Conservation (phyloP, 2,888 invertebrate genomes). For the Ischnus inquisitorius region DNA sequence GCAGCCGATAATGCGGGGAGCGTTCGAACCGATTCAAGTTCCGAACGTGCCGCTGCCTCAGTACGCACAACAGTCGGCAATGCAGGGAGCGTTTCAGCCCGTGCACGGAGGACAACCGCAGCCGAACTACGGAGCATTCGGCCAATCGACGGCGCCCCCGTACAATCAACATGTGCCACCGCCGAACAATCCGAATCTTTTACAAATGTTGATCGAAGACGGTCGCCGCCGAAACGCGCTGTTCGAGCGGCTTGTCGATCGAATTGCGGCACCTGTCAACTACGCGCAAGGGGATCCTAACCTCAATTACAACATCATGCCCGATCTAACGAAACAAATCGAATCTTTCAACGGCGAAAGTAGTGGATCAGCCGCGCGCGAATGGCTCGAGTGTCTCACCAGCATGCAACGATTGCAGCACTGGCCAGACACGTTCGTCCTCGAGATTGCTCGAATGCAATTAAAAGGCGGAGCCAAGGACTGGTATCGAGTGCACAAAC, state of each 20-base stretch:
- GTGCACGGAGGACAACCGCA: not conserved
- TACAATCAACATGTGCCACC: not conserved
- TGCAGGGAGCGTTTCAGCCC: not conserved
- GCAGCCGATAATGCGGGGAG: not conserved
- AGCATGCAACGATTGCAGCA: constrained; percentile 13
- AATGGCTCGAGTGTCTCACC: constrained; percentile 25
- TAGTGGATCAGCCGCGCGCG: constrained; percentile 5
- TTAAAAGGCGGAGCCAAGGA: constrained; percentile 37
- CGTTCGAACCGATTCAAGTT: not conserved
- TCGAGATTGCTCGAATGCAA: constrained; percentile 33
- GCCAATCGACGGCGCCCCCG: not conserved
- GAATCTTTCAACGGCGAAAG: not conserved
- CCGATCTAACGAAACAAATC: constrained; percentile 18
- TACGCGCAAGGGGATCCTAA: not conserved
- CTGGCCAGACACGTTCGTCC: constrained; percentile 22
- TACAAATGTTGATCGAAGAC: constrained; percentile 7
- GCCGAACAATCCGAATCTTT: not conserved
- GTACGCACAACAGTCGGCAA: not conserved
- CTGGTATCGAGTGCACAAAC: constrained; percentile 22
- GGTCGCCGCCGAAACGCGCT: constrained; percentile 9
- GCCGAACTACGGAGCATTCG: not conserved
- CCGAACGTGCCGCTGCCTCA: not conserved
- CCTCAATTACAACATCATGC: constrained; percentile 22
- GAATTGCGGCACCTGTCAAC: not conserved
- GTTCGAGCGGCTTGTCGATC: not conserved